Evolutionary conservation across 2,113 vertebrate species (phyloP), one percentile per base, ranked within the genome.

Genomic region (Protobothrops flavoviridis): DNA sequence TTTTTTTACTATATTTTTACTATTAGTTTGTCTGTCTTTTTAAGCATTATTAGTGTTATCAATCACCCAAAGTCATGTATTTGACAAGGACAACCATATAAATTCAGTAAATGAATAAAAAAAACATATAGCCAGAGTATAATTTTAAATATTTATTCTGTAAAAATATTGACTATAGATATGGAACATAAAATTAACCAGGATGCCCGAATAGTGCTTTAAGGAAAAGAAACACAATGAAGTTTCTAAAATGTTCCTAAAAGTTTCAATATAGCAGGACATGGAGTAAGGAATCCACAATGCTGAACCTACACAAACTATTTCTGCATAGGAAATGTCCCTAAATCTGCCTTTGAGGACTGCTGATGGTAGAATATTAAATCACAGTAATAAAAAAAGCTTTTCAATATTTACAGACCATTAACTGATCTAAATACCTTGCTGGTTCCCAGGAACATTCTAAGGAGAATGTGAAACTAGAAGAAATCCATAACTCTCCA

Each of bases 401-500:
- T 81, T 81, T 81, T 81, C 33, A 81, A 43, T 81, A 81, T 81
- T 81, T 81, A 81, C 69, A 81, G 69, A 81, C 33, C n/a, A 39
- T 81, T 81, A 81, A 81, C 33, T 43, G 69, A 81, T 39, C 69
- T 43, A 39, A 81, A 81, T 81, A 39, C 3, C 17, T 43, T 81
- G 17, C 33, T 39, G 17, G 15, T 39, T 81, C 8, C 5, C 69
- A 81, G 69, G 69, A 81, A 81, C 33, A 81, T 81, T 21, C 74
- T 39, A 9, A 43, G 33, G 33, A 57, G 45, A 29, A n/a, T 8
- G 85, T 48, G 9, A 87, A n/a, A 93, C 10, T 87, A 9, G 55
- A 12, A 12, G 13, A 93, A 94, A 93, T 91, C 92, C 96, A 94
- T 96, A 91, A 95, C 95, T 87, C 89, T 43, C 94, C 91, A 53